Percentiles rank a stretch among this genome's conserved stretches.
phyloP scores from a whole-genome alignment of 2,113 vertebrate species.

The Cacatua alba region DNA sequence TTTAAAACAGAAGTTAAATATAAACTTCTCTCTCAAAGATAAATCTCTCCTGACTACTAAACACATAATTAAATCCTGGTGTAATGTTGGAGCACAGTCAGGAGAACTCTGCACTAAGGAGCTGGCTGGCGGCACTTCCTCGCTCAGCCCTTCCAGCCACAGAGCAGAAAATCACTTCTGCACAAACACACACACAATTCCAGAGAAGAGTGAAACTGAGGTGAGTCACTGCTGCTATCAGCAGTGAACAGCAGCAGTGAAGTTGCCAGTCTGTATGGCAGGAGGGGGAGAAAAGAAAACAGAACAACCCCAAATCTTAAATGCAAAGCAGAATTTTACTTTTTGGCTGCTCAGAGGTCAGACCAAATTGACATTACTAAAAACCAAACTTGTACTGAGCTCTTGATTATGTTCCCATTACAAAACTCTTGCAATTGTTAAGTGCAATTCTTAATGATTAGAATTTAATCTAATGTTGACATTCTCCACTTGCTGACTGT shows the following conservation, averaged over 20 bases:
- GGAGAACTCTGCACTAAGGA: neutral
- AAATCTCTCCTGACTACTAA: neutral
- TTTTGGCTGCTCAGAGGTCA: neutral
- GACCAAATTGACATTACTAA: neutral
- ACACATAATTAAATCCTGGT: neutral
- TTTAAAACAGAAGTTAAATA: neutral
- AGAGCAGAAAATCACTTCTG: neutral
- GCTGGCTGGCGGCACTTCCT: neutral
- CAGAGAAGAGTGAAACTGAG: neutral
- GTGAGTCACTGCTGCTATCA: neutral
- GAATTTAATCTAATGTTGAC: neutral
- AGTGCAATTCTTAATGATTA: neutral
- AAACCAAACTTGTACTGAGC: neutral
- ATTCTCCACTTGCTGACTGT: neutral
- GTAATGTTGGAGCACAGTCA: neutral
- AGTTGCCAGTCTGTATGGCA: neutral
- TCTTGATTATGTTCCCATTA: neutral
- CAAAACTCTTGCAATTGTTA: neutral
- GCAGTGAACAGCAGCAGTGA: neutral
- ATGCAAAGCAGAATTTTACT: neutral
- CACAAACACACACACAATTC: neutral
- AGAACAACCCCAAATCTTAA: neutral
- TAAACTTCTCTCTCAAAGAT: neutral
- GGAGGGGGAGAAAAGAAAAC: neutral
- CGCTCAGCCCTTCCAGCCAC: rapidly evolving